Evolutionary conservation across 2,113 vertebrate species (phyloP), one percentile per base, ranked within the genome.

Genomic region (Rostratula benghalensis): DNA sequence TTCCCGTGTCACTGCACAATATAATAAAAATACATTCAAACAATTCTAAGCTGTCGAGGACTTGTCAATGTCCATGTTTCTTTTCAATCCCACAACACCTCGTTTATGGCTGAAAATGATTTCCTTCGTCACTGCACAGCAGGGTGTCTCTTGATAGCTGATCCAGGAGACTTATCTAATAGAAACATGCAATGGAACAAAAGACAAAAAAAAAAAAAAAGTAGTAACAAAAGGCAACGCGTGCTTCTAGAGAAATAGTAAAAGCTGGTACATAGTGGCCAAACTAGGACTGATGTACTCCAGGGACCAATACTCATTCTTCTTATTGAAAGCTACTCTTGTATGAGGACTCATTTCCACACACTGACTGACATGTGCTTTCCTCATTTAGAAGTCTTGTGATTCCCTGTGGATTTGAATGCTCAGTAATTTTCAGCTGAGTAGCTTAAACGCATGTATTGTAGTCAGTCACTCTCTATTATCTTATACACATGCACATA

Each of bases 381-480:
- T 89, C 92, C 92, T 92, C 73, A 96, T 96, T 94, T 94, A 93
- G 92, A 85, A 93, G 54, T 43, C 93, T 48, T 70, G 63, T 73
- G 80, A 95, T 93, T 95, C 96, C 96, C 86, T 69, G 83, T 9
- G 87, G 93, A 93, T 94, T 97, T 94, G 73, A 94, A 85, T 51
- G 93, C 93, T 92, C 54, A 37, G 89, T 95, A 93, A 94, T 94
- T 96, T 96, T 94, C 87, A 92, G 50, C 57, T 15, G 70, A 95
- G 95, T 89, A 91, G 39, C 54, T 95, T 94, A 96, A 97, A 95
- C 0, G n/a, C 81, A 77, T 37, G 16, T 76, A 89, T 84, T 91
- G 86, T 96, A 94, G 74, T 25, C 94, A 95, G 93, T 96, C 94
- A 90, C 92, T 93, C 83, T 78, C 89, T 56, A 84, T 96, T 96